Conservation (phyloP, 1,140 invertebrate species). For the Drosophila malerkotliana region DNA sequence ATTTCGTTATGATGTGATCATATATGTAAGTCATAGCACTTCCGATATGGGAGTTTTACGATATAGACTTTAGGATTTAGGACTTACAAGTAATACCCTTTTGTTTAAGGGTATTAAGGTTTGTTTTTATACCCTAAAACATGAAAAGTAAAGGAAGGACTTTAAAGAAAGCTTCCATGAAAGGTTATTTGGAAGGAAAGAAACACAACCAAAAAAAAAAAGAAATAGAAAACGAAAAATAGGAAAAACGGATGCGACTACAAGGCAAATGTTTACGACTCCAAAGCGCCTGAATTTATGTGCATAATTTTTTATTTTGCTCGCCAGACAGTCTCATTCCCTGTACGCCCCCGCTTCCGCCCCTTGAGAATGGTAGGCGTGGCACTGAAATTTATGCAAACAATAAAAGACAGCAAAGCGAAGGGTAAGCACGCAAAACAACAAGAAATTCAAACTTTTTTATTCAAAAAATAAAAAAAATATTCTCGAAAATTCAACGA, state of each 20-base stretch:
- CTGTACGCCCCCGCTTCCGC: not conserved
- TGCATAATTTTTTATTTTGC: conserved; percentile 73
- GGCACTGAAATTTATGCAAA: conserved; percentile 49
- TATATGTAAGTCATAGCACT: too few species aligned
- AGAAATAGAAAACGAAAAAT: conserved; percentile 4
- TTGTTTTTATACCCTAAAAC: too few species aligned
- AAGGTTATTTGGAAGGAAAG: conserved; percentile 3
- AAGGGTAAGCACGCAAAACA: conserved; percentile 15
- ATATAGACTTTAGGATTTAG: too few species aligned
- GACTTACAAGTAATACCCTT: too few species aligned
- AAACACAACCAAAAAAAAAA: not conserved
- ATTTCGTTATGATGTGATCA: too few species aligned
- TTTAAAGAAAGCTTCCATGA: conserved; percentile 43
- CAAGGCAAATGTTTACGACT: conserved; percentile 62
- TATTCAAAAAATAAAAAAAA: not conserved
- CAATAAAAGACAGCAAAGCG: conserved; percentile 40
- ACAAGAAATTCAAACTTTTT: conserved; percentile 20
- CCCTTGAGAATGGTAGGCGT: conserved; percentile 38
- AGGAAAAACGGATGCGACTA: conserved; percentile 30
- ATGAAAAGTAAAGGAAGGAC: conserved; percentile 27
- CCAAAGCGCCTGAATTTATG: conserved; percentile 70
- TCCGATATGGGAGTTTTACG: too few species aligned
- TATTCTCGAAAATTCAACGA: conserved; percentile 6
- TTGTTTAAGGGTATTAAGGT: too few species aligned
- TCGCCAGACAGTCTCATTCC: conserved; percentile 38